Evolutionary conservation across 2,888 invertebrate genomes (phyloP).

Genomic region (Periphyllus acericola): DNA sequence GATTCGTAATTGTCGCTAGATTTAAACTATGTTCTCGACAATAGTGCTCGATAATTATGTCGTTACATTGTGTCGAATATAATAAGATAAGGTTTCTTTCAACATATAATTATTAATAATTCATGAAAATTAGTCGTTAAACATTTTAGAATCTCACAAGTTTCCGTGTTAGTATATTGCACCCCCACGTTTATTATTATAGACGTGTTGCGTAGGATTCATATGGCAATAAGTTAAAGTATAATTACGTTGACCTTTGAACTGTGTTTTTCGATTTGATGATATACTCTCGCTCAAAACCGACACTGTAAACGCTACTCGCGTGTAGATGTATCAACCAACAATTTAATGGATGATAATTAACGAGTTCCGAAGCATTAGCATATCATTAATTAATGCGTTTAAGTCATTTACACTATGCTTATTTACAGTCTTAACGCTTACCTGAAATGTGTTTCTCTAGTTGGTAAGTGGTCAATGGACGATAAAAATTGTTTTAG

Average conservation of each 20-base stretch:
- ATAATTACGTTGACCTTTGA: constrained; percentile 29
- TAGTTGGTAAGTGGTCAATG: constrained; percentile 2
- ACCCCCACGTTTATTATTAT: not conserved
- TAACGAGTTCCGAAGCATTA: constrained; percentile 30
- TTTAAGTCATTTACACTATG: not conserved
- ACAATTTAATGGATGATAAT: constrained; percentile 3
- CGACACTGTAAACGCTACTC: not conserved
- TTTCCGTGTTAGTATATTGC: constrained; percentile 2
- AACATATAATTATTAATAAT: not conserved
- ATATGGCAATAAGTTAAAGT: not conserved
- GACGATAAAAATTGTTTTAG: not conserved
- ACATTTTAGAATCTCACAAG: not conserved
- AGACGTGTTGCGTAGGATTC: not conserved
- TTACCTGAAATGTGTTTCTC: not conserved
- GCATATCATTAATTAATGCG: not conserved
- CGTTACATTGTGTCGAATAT: not conserved
- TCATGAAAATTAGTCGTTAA: not conserved
- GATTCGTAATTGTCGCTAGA: not conserved
- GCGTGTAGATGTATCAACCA: not conserved
- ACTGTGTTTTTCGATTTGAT: not conserved
- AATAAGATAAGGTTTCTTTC: not conserved
- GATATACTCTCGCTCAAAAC: not conserved
- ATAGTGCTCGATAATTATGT: not conserved
- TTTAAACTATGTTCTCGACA: not conserved
- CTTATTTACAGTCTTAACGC: no score